Evolutionary conservation across 2,888 invertebrate species (phyloP).

Genomic region (Dasysyrphus albostriatus): DNA sequence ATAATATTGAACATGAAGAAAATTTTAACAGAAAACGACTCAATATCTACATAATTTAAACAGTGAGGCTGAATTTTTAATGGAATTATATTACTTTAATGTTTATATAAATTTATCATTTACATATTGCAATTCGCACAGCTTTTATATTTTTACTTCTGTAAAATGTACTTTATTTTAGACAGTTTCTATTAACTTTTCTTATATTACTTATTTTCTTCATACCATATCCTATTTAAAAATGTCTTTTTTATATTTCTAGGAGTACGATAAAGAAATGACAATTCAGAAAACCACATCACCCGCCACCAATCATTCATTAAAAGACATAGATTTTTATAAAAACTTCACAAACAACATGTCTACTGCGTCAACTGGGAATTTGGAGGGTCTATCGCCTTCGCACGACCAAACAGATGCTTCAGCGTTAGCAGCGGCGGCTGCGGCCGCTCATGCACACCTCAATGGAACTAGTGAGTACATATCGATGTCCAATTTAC

Average conservation of each 20-base stretch:
- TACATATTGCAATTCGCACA: too few relatives aligned
- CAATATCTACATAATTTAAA: too few relatives aligned
- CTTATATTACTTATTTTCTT: too few relatives aligned
- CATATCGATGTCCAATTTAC: slow-evolving; percentile 83
- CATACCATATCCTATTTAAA: too few relatives aligned
- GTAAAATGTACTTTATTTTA: too few relatives aligned
- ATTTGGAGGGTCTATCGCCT: slow-evolving; percentile 76
- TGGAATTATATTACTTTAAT: too few relatives aligned
- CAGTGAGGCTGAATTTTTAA: too few relatives aligned
- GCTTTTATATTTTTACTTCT: too few relatives aligned
- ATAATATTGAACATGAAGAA: too few relatives aligned
- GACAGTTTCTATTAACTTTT: too few relatives aligned
- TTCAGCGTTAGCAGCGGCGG: slow-evolving; percentile 83
- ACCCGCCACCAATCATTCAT: slow-evolving; percentile 78
- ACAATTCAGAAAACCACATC: slow-evolving; percentile 81
- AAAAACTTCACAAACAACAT: slow-evolving; percentile 82
- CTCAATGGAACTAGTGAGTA: slow-evolving; percentile 88
- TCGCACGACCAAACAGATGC: slow-evolving; percentile 83
- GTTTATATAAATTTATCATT: too few relatives aligned
- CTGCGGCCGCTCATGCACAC: slow-evolving; percentile 86
- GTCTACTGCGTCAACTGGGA: slow-evolving; percentile 69
- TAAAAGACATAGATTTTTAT: slow-evolving; percentile 82
- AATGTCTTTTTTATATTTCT: slow-evolving; percentile 68
- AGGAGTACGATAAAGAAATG: slow-evolving; percentile 83
- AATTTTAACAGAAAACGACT: too few relatives aligned